phyloP scores from a whole-genome alignment of 2,888 invertebrate species.

The Julus scandinavius region DNA sequence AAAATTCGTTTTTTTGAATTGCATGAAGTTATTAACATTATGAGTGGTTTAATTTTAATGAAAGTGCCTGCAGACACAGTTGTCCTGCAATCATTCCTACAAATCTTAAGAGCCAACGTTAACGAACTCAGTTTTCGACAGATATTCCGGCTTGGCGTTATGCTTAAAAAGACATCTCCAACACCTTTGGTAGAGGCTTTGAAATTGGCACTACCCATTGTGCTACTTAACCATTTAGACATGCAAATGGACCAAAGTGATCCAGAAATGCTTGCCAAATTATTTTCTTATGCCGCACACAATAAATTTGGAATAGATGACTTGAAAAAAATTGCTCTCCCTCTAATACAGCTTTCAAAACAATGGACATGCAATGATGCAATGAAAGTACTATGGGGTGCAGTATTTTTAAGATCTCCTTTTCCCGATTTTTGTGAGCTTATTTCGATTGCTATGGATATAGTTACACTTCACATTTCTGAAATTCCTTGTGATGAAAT shows the following conservation, averaged over 20 bases:
- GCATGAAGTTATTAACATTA: not conserved
- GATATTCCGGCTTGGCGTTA: not conserved
- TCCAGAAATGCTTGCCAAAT: not conserved
- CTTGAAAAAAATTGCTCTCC: not conserved
- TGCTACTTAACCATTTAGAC: constrained; percentile 47
- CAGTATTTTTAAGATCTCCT: not conserved
- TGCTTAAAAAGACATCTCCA: not conserved
- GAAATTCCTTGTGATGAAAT: not conserved
- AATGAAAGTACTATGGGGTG: not conserved
- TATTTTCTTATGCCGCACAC: constrained; percentile 14
- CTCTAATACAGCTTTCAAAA: not conserved
- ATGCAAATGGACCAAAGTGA: constrained; percentile 46
- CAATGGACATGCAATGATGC: constrained; percentile 46
- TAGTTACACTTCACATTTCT: not conserved
- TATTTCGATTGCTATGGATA: not conserved
- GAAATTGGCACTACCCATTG: constrained; percentile 45
- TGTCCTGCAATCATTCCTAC: constrained; percentile 48
- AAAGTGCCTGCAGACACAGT: constrained; percentile 48
- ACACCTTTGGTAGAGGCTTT: constrained; percentile 48
- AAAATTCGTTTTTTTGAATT: constrained; percentile 33
- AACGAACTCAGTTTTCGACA: constrained; percentile 48
- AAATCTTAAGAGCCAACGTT: constrained; percentile 10
- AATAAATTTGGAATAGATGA: not conserved
- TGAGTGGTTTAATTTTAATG: not conserved
- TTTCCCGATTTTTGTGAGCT: not conserved